Conservation (phyloP, 2,888 invertebrate genomes). For the Ametastegia equiseti region DNA sequence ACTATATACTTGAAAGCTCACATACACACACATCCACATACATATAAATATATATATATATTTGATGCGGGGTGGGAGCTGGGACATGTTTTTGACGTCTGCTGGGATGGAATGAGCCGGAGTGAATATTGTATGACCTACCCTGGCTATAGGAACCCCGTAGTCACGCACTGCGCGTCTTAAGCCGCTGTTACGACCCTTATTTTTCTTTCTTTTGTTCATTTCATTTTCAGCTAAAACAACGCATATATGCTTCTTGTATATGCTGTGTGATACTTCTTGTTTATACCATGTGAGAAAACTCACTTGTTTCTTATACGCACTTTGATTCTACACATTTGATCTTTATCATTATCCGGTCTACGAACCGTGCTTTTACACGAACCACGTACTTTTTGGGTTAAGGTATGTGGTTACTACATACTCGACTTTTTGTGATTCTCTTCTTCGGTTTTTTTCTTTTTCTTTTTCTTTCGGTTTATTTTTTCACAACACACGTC, state of each 20-base stretch:
- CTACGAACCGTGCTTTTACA: constrained; percentile 28
- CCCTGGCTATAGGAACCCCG: constrained; percentile 51
- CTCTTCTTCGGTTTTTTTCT: too few species aligned
- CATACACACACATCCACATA: background rate
- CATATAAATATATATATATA: constrained; percentile 34
- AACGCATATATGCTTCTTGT: background rate
- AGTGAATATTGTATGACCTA: constrained; percentile 66
- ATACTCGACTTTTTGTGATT: too few species aligned
- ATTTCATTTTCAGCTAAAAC: background rate
- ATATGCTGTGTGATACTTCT: too few species aligned
- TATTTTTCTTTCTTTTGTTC: background rate
- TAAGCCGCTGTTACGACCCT: constrained; percentile 50
- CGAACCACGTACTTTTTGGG: background rate
- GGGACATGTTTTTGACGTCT: constrained; percentile 60
- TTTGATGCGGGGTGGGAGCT: constrained; percentile 50
- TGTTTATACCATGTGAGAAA: too few species aligned
- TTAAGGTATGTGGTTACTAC: constrained; percentile 21
- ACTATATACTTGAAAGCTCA: background rate
- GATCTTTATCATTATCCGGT: too few species aligned
- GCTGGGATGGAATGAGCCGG: constrained; percentile 60
- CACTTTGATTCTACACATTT: background rate
- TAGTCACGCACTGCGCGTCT: constrained; percentile 50
- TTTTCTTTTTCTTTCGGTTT: background rate
- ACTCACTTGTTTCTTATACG: background rate
- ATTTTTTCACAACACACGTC: constrained; percentile 16